These are phyloP conservation scores for Sycophaga agraensis DNA, from an alignment of 1,140 invertebrate genomes.

Conservation along the genomic window DNA sequence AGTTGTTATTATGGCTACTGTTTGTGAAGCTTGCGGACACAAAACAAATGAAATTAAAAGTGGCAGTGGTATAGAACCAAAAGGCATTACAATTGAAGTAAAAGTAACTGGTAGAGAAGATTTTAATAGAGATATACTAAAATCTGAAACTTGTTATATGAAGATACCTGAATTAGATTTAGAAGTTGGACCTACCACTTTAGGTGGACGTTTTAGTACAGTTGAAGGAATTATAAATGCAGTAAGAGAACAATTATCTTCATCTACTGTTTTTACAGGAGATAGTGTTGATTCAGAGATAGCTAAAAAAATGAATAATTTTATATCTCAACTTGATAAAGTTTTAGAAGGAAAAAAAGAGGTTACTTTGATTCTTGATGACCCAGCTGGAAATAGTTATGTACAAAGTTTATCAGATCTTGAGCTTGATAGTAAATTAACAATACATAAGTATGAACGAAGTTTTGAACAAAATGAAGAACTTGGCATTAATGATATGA, in stretches of 20 bases:
- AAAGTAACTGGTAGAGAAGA: conserved; percentile 74
- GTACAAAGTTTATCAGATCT: conserved; percentile 82
- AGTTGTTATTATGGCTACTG: conserved; percentile 95
- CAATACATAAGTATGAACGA: conserved; percentile 80
- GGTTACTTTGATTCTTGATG: conserved; percentile 84
- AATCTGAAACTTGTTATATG: conserved; percentile 91
- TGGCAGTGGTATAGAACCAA: conserved; percentile 84
- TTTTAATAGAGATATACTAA: conserved; percentile 89
- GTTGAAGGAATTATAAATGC: conserved; percentile 81
- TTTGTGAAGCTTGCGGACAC: conserved; percentile 87
- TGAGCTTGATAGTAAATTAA: conserved; percentile 71
- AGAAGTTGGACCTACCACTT: conserved; percentile 77
- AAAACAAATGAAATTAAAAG: conserved; percentile 95
- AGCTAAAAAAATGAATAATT: conserved; percentile 62
- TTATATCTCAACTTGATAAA: conserved; percentile 71
- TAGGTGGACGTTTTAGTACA: conserved; percentile 95
- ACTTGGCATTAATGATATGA: conserved; percentile 95
- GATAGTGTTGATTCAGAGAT: conserved; percentile 68
- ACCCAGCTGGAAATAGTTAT: conserved; percentile 97
- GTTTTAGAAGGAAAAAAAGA: conserved; percentile 67
- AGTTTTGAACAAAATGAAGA: conserved; percentile 93
- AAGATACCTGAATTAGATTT: conserved; percentile 89
- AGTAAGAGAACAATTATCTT: conserved; percentile 69
- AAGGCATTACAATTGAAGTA: conserved; percentile 79
- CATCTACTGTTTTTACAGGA: conserved; percentile 69